Percentiles rank a stretch among this genome's conserved stretches.
Conservation (phyloP, 2,797 vertebrate genomes). For the Xiphorhynchus erythropygius region DNA sequence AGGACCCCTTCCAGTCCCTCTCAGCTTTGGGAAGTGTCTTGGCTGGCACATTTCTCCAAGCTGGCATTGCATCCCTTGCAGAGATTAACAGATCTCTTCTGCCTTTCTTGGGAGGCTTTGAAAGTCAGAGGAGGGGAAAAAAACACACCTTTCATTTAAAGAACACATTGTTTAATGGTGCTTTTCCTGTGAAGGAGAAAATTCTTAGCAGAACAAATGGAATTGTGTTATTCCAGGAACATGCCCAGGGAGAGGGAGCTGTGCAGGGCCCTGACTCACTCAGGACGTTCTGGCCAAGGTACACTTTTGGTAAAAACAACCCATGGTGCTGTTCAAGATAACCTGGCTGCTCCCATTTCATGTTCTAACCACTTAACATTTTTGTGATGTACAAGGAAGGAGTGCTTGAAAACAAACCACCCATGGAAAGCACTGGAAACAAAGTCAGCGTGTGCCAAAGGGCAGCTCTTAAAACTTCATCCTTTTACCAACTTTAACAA, state of each 20-base stretch:
- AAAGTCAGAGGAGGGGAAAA: background rate
- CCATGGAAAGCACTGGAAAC: slow-evolving; percentile 4
- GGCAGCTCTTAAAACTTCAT: background rate
- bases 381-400: background rate
- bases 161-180: slow-evolving; percentile 19
- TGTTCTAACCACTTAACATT: slow-evolving; percentile 46
- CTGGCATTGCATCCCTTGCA: background rate
- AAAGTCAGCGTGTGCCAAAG: background rate
- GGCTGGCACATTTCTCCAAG: background rate
- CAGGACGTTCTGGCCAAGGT: slow-evolving; percentile 34
- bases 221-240: slow-evolving; percentile 60
- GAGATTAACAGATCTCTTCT: background rate
- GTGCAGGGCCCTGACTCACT: slow-evolving; percentile 46
- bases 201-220: slow-evolving; percentile 39
- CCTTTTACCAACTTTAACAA: background rate
- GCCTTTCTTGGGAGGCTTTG: background rate
- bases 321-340: slow-evolving; percentile 7
- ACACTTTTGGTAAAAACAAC: slow-evolving; percentile 47
- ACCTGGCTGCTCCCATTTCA: background rate
- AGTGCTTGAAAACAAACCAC: slow-evolving; percentile 30
- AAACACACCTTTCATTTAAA: background rate
- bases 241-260: background rate
- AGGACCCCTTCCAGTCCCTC: background rate
- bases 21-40: background rate
- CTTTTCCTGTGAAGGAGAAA: slow-evolving; percentile 54